Evolutionary conservation across 2,797 vertebrate genomes (phyloP), one percentile per base, ranked within the genome.

Genomic region (Syngnathus acus): DNA sequence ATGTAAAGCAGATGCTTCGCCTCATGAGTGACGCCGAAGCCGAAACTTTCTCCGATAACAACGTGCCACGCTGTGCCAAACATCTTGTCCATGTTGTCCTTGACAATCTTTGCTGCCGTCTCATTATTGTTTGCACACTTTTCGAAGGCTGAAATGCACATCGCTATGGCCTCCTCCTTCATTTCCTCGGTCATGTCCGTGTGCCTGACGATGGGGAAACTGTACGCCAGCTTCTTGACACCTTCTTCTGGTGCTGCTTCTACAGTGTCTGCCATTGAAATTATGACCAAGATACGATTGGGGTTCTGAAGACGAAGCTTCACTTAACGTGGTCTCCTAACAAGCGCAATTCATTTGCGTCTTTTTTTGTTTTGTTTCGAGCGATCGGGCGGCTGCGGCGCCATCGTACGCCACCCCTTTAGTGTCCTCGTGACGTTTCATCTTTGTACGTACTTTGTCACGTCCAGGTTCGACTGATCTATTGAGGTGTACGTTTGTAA

Each of bases 1-100:
- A 62, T 62, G 37, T 62, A 62, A 21, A 62, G 40, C 40, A 62
- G 21, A 62, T 62, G 16, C 10, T 62, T 62, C 2, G 42, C 42
- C 13, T 62, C 60, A 45, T 62, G 60, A 16, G 60, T 62, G 40
- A 62, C 42, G 6, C 60, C 60, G 9, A 62, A 62, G 42, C 60
- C 60, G 21, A 62, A 62, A 17, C 42, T 16, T 62, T 62, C 60
- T 11, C 60, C 60, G 42, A 62, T 47, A n/a, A 62, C 60, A 0
- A 62, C 60, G n/a, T 62, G 60, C 60, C 60, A 62, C 21, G 60
- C 42, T 4, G 7, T 16, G 21, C 60, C 60, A 21, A 62, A 62
- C 42, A 23, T 62, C 60, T 47, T 47, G 60, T 62, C 60, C 60
- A 62, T 62, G 60, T 42, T 23, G 13, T 62, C 60, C 23, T 62